Evolutionary conservation across 2,888 invertebrate species (phyloP).

Genomic region (Fragum sueziense): DNA sequence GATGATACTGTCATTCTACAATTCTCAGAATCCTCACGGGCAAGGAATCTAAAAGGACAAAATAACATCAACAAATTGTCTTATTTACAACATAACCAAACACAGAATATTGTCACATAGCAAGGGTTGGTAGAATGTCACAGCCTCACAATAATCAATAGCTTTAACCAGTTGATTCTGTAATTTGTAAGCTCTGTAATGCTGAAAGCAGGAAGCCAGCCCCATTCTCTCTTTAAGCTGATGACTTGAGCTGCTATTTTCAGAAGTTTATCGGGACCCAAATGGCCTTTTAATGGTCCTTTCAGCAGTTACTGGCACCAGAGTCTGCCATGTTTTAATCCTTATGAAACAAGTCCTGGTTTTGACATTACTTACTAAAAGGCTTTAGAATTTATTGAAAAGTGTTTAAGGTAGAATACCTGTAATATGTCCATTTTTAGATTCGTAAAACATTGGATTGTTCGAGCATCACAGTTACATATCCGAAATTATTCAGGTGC

Average conservation of each 20-base stretch:
- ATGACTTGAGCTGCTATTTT: constrained; percentile 2
- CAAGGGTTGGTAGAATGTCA: not conserved
- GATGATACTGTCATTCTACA: too few relatives aligned
- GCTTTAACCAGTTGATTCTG: not conserved
- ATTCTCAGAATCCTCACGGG: too few relatives aligned
- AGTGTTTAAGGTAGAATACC: not conserved
- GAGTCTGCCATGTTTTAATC: not conserved
- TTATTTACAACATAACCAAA: too few relatives aligned
- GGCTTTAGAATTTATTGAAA: not conserved
- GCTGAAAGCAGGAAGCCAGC: not conserved
- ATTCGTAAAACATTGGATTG: too few relatives aligned
- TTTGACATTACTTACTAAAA: not conserved
- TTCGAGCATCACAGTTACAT: too few relatives aligned
- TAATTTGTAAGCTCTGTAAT: constrained; percentile 1
- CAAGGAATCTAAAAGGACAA: too few relatives aligned
- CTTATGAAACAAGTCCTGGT: not conserved
- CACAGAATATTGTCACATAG: not conserved
- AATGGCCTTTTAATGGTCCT: constrained; percentile 5
- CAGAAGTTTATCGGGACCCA: not conserved
- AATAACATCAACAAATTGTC: not conserved
- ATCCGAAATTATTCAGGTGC: too few relatives aligned
- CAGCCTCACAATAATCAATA: not conserved
- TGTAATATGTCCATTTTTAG: too few relatives aligned
- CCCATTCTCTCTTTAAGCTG: not conserved
- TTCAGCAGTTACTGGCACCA: not conserved